phyloP scores from a whole-genome alignment of 2,113 vertebrate species.

The Oceanodroma tethys region DNA sequence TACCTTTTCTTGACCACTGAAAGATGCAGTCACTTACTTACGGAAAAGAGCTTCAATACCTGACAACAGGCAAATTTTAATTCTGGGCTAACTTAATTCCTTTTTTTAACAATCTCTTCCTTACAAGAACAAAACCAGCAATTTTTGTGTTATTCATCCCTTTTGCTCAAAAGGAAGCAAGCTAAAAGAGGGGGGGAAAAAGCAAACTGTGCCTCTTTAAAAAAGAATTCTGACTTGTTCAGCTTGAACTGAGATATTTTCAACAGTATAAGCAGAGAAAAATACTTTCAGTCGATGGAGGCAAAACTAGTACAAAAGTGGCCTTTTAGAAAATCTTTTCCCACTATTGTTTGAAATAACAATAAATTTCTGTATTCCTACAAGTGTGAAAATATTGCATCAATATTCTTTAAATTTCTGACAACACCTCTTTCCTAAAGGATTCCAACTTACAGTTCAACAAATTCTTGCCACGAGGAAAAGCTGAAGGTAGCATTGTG shows the following conservation, averaged over 20 bases:
- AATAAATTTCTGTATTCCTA: background rate
- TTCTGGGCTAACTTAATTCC: background rate
- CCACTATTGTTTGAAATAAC: accelerated
- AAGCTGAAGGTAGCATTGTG: background rate
- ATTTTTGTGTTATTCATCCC: background rate
- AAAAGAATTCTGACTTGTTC: background rate
- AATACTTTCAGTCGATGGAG: background rate
- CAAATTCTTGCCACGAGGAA: background rate
- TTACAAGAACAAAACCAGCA: background rate
- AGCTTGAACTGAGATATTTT: background rate
- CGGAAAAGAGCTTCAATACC: background rate
- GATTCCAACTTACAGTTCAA: background rate
- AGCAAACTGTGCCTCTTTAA: background rate
- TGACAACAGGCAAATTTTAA: background rate
- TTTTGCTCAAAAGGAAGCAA: background rate
- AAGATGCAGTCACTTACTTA: background rate
- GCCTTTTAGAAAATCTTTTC: background rate
- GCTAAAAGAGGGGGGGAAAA: accelerated
- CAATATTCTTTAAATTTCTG: background rate
- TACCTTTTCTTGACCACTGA: background rate
- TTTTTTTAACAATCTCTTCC: background rate
- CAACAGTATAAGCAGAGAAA: background rate
- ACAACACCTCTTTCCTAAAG: background rate
- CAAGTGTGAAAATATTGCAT: background rate
- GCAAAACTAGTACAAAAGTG: background rate